Conservation (phyloP, 2,113 vertebrate genomes). For the Setophaga coronata region DNA sequence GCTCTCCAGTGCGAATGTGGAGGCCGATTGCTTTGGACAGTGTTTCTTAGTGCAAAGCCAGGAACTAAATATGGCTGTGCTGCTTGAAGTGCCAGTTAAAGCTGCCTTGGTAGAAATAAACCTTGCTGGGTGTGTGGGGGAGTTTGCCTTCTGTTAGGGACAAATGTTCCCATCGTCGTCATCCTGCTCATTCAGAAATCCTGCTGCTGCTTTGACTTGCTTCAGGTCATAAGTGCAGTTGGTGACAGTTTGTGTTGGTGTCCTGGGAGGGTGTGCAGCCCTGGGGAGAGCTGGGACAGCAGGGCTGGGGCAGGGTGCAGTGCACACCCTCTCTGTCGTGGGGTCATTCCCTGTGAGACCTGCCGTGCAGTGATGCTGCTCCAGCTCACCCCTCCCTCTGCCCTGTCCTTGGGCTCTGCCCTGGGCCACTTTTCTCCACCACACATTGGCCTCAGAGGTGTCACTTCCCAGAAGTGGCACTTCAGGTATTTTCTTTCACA, state of each 20-base stretch:
- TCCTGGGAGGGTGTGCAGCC: not conserved
- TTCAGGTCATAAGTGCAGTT: not conserved
- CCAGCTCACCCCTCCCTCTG: not conserved
- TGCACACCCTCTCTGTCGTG: fast-evolving
- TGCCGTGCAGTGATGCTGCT: fast-evolving
- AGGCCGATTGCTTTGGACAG: not conserved
- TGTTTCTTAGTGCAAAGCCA: not conserved
- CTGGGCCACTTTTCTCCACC: not conserved
- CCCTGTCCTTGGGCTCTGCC: no score
- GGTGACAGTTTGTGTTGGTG: not conserved
- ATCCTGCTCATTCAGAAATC: not conserved
- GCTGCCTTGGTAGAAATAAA: not conserved
- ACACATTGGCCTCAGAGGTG: fast-evolving
- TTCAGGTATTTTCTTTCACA: not conserved
- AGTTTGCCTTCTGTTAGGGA: not conserved
- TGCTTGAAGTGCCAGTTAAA: not conserved
- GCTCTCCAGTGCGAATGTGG: not conserved
- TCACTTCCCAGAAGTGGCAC: fast-evolving
- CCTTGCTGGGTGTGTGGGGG: not conserved
- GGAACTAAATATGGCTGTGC: not conserved
- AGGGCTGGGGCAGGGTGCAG: not conserved
- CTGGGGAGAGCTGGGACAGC: not conserved
- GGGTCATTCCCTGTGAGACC: not conserved
- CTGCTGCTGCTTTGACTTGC: not conserved
- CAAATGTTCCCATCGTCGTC: not conserved